Evolutionary conservation across 1,140 invertebrate species (phyloP).

Genomic region (Eriosoma lanigerum): DNA sequence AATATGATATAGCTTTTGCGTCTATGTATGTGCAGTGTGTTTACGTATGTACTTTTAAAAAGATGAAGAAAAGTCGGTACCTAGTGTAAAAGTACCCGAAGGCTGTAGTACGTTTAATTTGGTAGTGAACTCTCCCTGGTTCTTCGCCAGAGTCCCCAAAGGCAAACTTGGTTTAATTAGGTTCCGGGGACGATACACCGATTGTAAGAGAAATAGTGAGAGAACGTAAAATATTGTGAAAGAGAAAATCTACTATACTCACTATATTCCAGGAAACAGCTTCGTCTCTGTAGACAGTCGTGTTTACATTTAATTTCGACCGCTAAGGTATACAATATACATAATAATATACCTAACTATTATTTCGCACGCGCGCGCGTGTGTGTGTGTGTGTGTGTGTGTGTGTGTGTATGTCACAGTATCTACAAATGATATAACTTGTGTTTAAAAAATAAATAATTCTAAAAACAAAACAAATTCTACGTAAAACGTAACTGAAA

Average conservation of each 20-base stretch:
- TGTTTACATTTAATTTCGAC: conserved; percentile 39
- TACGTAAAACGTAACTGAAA: no score
- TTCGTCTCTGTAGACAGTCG: background rate
- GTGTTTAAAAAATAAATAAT: no score
- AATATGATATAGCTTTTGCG: conserved; percentile 10
- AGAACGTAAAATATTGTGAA: no score
- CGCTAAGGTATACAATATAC: conserved; percentile 14
- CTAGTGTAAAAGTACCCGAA: background rate
- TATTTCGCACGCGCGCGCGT: no score
- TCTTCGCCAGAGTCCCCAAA: conserved; percentile 14
- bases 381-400: background rate
- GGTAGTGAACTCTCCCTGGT: conserved; percentile 9
- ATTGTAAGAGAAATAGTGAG: background rate
- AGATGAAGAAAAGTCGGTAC: background rate
- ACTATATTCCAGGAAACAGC: no score
- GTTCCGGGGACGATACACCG: conserved; percentile 11
- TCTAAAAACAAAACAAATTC: no score
- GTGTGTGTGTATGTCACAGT: background rate
- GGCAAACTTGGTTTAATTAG: conserved; percentile 43
- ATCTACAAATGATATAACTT: no score
- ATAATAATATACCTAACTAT: background rate
- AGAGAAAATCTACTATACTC: no score
- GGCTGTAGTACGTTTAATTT: conserved; percentile 35
- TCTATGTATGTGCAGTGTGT: background rate
- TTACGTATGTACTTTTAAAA: background rate